Base-by-base conservation (phyloP, 1,140 invertebrate genomes). In the Temnothorax curvispinosus region DNA sequence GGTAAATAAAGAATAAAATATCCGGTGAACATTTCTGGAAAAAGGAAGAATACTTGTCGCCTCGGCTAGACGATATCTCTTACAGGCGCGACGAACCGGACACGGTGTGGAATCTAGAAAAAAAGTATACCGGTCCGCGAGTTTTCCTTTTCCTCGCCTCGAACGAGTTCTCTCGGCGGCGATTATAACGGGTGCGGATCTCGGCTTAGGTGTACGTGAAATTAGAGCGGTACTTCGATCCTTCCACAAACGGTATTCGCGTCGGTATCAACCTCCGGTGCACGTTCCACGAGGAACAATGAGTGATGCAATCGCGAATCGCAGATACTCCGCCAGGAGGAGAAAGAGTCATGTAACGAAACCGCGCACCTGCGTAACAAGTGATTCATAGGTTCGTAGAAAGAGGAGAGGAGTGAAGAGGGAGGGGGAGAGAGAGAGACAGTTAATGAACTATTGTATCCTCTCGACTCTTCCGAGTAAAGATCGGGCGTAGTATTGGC, bases 161-260 rank as follows among this genome's bases (percentile, higher is more conserved):
- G 50, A 87, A 77, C 88, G 35, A 87, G 88, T 90, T 87, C 85
- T 76, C 87, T 65, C 60, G 78, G 21, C 35, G 75, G 62, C 67
- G 72, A 89, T 90, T 89, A 84, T 89, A 90, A 90, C 89, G 89
- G 89, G 62, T 13, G 82, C 82, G 44, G 69, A 75, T 78, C 77
- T 75, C 85, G 65, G 88, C 72, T 78, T 67, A 77, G 35, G 64
- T 87, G 88, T 85, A 89, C 88, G 62, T 89, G 77, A 89, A 90
- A 90, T 90, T 90, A 78, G 89, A 90, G 89, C 89, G 89, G 89
- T 81, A 90, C 89, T 90, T 89, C 89, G 89, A 90, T 90, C 89
- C 78, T 90, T 87, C 80, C 52, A 54, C 85, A 77, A 90, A 90
- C 89, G 89, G 88, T 90, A 90, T 74, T 87, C 88, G 88, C 85